Conservation (phyloP, 2,888 invertebrate species). For the Xestobium rufovillosum region DNA sequence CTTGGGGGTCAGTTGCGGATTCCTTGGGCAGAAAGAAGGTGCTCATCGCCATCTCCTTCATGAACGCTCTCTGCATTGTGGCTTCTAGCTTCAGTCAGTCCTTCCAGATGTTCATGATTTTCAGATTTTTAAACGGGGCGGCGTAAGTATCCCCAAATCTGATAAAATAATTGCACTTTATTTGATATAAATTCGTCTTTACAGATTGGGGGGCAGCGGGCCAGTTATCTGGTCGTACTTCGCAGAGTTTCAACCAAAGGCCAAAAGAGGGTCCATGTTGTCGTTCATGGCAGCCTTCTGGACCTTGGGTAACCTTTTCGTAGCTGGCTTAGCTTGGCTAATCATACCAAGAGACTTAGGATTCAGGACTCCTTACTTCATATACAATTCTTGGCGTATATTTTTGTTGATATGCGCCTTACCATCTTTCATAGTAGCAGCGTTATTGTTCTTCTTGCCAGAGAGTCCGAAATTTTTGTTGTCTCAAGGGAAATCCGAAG, state of each 20-base stretch:
- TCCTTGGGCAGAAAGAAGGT: constrained; percentile 80
- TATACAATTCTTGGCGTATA: constrained; percentile 88
- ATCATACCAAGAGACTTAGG: constrained; percentile 71
- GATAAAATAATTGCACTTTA: neutral
- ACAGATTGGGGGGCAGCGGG: constrained; percentile 77
- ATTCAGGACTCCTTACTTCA: constrained; percentile 58
- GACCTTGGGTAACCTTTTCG: constrained; percentile 88
- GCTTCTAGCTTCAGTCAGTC: constrained; percentile 85
- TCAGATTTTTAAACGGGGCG: constrained; percentile 86
- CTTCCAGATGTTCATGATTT: constrained; percentile 81
- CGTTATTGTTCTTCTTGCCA: constrained; percentile 72
- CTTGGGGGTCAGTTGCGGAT: constrained; percentile 89
- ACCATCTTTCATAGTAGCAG: constrained; percentile 81
- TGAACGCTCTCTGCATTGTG: constrained; percentile 85
- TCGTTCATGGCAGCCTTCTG: constrained; percentile 93
- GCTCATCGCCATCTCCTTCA: constrained; percentile 79
- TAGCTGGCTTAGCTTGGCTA: constrained; percentile 75
- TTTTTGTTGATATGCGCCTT: constrained; percentile 82
- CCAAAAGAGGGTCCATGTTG: constrained; percentile 84
- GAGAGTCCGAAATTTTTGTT: constrained; percentile 88
- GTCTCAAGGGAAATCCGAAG: constrained; percentile 68
- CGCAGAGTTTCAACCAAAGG: constrained; percentile 89
- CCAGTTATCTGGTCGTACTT: constrained; percentile 95
- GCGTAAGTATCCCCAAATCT: constrained; percentile 61
- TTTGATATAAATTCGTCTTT: constrained; percentile 28